A percentile compares a stretch with the other conserved stretches of the same genome.
Evolutionary conservation across 2,888 invertebrate species (phyloP).

Genomic region (Cataglyphis altisquamis): DNA sequence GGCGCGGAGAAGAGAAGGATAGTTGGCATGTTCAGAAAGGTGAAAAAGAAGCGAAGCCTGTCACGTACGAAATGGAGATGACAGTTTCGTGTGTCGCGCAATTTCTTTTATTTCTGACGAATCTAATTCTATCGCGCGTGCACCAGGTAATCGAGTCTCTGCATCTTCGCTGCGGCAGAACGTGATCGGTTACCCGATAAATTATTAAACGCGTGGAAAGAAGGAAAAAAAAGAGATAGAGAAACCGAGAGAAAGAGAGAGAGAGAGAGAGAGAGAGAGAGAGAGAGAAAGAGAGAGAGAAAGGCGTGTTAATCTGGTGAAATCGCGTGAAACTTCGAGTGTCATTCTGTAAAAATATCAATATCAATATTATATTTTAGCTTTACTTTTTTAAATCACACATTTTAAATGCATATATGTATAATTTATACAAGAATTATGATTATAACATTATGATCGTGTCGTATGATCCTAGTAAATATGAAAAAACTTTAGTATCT

Average conservation of each 20-base stretch:
- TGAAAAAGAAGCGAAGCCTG: conserved; percentile 48
- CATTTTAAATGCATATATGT: not conserved
- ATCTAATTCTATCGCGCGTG: conserved; percentile 55
- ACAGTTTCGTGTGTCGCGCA: conserved; percentile 61
- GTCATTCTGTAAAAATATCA: conserved; percentile 22
- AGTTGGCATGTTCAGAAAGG: conserved; percentile 35
- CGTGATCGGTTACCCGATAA: conserved; percentile 54
- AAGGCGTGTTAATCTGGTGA: not conserved
- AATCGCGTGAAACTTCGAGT: conserved; percentile 26
- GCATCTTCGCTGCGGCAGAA: conserved; percentile 48
- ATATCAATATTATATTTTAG: conserved; percentile 4
- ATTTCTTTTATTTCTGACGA: conserved; percentile 59
- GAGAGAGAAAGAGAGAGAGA: not conserved
- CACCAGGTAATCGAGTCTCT: conserved; percentile 45
- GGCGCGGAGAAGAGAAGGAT: conserved; percentile 2
- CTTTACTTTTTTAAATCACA: conserved; percentile 22
- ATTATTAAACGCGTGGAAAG: conserved; percentile 36
- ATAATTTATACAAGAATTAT: not conserved
- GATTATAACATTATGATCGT: not conserved
- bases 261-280: not conserved
- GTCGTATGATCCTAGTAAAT: not conserved
- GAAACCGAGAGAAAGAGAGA: not conserved
- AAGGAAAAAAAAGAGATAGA: not conserved
- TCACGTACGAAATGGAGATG: conserved; percentile 67
- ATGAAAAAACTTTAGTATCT: not conserved